phyloP scores from a whole-genome alignment of 2,888 invertebrate genomes.

The Amiota communis region DNA sequence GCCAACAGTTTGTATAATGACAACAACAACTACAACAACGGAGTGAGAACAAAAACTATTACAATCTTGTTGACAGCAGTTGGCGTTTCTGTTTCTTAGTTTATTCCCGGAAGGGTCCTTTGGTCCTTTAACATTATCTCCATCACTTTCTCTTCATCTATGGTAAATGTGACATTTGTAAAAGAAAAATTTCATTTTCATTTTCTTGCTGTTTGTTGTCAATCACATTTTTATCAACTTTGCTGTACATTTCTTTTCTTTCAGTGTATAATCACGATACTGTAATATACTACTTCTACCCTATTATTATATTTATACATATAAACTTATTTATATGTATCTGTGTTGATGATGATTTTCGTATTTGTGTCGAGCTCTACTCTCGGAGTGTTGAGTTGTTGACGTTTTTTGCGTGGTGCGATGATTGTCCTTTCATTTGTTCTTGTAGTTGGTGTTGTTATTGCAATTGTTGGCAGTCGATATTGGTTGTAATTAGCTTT shows the following conservation, averaged over 20 bases:
- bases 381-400: conserved; percentile 37
- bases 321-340: background rate
- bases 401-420: conserved; percentile 51
- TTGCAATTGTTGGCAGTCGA: conserved; percentile 61
- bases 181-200: background rate
- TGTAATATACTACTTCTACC: background rate
- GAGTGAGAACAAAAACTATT: conserved; percentile 19
- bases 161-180: too few relatives aligned
- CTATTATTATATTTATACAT: background rate
- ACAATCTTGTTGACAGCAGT: conserved; percentile 48
- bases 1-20: conserved; percentile 44
- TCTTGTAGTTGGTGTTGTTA: too few relatives aligned
- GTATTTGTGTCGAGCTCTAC: background rate
- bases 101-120: background rate
- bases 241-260: background rate
- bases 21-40: conserved; percentile 33
- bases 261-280: background rate
- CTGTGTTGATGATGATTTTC: background rate
- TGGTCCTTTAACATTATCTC: background rate
- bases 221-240: background rate
- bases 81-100: conserved; percentile 28
- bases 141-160: background rate
- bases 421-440: too few relatives aligned
- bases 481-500: conserved; percentile 70
- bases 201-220: background rate